Conservation (phyloP, 2,888 invertebrate genomes). For the Ferrisia virgata region DNA sequence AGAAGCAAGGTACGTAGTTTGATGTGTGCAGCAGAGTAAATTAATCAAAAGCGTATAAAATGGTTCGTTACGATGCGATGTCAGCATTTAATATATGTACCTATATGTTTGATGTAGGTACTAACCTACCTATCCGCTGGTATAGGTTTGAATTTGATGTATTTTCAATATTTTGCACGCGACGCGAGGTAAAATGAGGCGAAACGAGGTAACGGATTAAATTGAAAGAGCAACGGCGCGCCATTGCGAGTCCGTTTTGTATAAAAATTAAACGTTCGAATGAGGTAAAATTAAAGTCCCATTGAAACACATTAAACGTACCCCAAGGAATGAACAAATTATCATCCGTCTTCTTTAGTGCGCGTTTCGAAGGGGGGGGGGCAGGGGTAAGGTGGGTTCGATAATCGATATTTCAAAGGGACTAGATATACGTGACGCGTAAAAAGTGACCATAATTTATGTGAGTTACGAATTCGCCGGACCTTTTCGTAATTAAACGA, state of each 20-base stretch:
- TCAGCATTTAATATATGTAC: neutral
- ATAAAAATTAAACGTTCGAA: slow-evolving; percentile 13
- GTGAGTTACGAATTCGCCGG: neutral
- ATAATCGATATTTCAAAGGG: slow-evolving; percentile 21
- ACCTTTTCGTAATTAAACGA: slow-evolving; percentile 30
- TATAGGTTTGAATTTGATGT: neutral
- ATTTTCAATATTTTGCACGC: neutral
- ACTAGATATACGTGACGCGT: neutral
- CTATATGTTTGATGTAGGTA: no score
- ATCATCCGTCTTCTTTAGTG: slow-evolving; percentile 2
- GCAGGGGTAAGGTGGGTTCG: no score
- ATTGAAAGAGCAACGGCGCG: neutral
- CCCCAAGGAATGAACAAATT: slow-evolving; percentile 8
- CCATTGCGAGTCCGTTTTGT: neutral
- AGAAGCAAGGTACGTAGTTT: no score
- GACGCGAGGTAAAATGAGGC: neutral
- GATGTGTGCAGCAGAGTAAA: no score
- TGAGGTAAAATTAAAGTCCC: neutral
- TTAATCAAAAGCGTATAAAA: no score
- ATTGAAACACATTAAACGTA: slow-evolving; percentile 2
- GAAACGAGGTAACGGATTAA: neutral
- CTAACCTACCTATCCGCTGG: no score
- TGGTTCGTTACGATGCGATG: neutral
- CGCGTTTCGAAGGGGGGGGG: no score
- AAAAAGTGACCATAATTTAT: slow-evolving; percentile 28